A percentile compares a stretch with the other conserved stretches of the same genome.
Evolutionary conservation across 2,888 invertebrate species (phyloP).

Genomic region (Agriotes lineatus): DNA sequence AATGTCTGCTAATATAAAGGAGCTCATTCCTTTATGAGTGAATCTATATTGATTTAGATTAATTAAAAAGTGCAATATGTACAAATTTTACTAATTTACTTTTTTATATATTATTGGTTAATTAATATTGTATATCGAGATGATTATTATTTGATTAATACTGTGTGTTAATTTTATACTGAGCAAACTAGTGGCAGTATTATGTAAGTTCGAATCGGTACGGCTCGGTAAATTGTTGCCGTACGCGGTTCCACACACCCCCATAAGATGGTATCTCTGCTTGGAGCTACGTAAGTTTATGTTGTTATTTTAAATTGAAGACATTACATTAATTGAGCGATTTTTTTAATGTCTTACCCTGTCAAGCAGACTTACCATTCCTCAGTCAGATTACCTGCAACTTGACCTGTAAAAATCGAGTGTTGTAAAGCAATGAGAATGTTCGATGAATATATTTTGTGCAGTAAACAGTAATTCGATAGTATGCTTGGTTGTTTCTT

Average conservation of each 20-base stretch:
- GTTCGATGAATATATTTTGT: conserved; percentile 68
- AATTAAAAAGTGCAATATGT: conserved; percentile 77
- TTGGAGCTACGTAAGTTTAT: conserved; percentile 12
- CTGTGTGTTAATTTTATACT: conserved; percentile 65
- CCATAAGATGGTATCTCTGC: conserved; percentile 35
- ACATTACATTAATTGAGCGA: conserved; percentile 1
- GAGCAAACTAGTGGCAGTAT: conserved; percentile 66
- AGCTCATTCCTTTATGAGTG: conserved; percentile 58
- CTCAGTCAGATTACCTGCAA: conserved; percentile 61
- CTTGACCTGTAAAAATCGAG: conserved; percentile 64
- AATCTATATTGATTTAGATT: conserved; percentile 54
- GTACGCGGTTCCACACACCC: conserved; percentile 33
- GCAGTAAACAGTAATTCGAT: conserved; percentile 67
- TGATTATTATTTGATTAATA: conserved; percentile 62
- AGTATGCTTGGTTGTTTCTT: conserved; percentile 55
- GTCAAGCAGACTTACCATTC: conserved; percentile 38
- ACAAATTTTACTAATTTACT: conserved; percentile 74
- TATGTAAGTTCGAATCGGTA: conserved; percentile 52
- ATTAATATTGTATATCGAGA: conserved; percentile 65
- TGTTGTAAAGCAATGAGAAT: conserved; percentile 66
- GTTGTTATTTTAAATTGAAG: background rate
- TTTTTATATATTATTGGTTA: conserved; percentile 59
- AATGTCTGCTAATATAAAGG: conserved; percentile 53
- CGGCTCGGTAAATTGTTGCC: conserved; percentile 31
- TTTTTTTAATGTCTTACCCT: conserved; percentile 6